Evolutionary conservation across 2,113 vertebrate species (phyloP).

Genomic region (Hypomesus transpacificus): DNA sequence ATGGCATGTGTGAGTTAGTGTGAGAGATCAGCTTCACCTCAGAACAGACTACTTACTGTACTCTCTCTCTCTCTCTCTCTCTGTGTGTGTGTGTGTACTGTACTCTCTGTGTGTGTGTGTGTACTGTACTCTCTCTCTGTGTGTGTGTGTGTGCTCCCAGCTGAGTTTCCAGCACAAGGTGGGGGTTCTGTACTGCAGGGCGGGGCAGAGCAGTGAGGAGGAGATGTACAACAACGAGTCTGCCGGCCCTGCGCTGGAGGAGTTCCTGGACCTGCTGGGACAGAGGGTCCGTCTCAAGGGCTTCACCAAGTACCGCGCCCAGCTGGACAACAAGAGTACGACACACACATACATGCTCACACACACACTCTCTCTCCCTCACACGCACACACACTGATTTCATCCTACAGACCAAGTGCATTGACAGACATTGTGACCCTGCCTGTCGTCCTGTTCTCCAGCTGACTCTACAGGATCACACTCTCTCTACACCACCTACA

Average conservation of each 20-base stretch:
- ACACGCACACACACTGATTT: slow-evolving; percentile 33
- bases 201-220: slow-evolving; percentile 94
- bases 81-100: no score
- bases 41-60: not conserved
- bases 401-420: slow-evolving; percentile 47
- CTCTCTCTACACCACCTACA: slow-evolving; percentile 96
- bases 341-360: slow-evolving; percentile 40
- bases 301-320: slow-evolving; percentile 94
- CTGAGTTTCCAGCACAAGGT: slow-evolving; percentile 99
- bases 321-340: slow-evolving; percentile 99
- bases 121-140: not conserved
- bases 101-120: no score
- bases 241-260: slow-evolving; percentile 88
- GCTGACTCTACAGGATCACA: slow-evolving; percentile 96
- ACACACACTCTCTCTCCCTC: slow-evolving; percentile 9
- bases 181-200: slow-evolving; percentile 94
- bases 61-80: no score
- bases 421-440: not conserved
- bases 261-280: slow-evolving; percentile 95
- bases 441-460: slow-evolving; percentile 51
- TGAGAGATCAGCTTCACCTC: no score
- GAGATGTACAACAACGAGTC: slow-evolving; percentile 99
- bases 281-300: slow-evolving; percentile 93
- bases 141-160: slow-evolving; percentile 68
- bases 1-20: no score